Conservation (phyloP, 1,140 invertebrate genomes). For the Drosophila suzukii region DNA sequence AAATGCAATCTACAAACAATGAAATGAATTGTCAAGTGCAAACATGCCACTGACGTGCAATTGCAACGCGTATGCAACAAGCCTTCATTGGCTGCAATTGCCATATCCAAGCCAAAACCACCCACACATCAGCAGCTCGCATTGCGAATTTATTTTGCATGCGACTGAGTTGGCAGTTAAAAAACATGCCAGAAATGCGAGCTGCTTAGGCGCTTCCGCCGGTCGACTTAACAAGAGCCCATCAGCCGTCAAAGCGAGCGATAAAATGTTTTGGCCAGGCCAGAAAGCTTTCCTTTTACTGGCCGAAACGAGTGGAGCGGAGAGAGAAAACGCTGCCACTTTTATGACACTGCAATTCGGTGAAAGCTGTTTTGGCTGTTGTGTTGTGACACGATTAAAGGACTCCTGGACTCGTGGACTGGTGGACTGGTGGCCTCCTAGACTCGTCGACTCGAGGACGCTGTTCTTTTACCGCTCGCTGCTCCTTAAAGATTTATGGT, state of each 20-base stretch:
- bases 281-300: conserved; percentile 6
- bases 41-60: conserved; percentile 80
- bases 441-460: conserved; percentile 4
- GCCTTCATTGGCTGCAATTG: conserved; percentile 59
- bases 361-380: conserved; percentile 41
- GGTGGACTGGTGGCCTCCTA: no score
- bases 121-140: conserved; percentile 24
- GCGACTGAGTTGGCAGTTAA: conserved; percentile 66
- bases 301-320: conserved; percentile 1
- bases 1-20: conserved; percentile 84
- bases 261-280: conserved; percentile 51
- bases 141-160: conserved; percentile 70
- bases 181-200: conserved; percentile 59
- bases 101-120: neutral
- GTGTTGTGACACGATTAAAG: conserved; percentile 48
- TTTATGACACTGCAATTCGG: conserved; percentile 75
- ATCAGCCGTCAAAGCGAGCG: conserved; percentile 46
- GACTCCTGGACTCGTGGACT: conserved; percentile 23
- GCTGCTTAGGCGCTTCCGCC: conserved; percentile 60
- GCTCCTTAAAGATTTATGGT: conserved; percentile 65
- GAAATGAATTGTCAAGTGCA: conserved; percentile 84
- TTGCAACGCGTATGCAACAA: conserved; percentile 57
- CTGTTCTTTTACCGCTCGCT: conserved; percentile 42
- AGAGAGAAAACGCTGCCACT: conserved; percentile 43
- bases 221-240: conserved; percentile 53